phyloP scores from a whole-genome alignment of 1,140 invertebrate genomes.

The Gryon sp. region DNA sequence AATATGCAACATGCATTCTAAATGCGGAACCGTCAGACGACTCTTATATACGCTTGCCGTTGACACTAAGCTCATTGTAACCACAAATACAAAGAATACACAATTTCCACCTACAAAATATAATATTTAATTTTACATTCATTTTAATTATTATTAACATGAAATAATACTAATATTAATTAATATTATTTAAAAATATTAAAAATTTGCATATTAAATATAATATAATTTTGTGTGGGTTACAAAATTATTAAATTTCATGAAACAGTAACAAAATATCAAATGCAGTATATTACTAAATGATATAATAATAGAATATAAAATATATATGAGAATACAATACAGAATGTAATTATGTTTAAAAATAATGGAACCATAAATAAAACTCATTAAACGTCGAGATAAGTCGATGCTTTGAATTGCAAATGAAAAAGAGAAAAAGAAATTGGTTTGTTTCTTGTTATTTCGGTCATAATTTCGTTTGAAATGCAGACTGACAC shows the following conservation, averaged over 20 bases:
- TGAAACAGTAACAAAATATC: no score
- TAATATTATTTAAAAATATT: background rate
- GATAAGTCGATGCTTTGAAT: slow-evolving; percentile 7
- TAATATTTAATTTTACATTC: no score
- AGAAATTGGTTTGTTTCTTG: slow-evolving; percentile 53
- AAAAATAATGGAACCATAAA: no score
- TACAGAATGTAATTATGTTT: no score
- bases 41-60: slow-evolving; percentile 33
- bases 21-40: slow-evolving; percentile 54
- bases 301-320: no score
- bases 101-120: background rate
- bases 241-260: no score
- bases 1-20: slow-evolving; percentile 65
- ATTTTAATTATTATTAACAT: no score
- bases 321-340: no score
- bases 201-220: background rate
- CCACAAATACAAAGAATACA: background rate
- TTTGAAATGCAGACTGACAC: slow-evolving; percentile 74
- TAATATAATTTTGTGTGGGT: no score
- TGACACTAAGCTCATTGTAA: slow-evolving; percentile 53
- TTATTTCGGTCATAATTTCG: slow-evolving; percentile 65
- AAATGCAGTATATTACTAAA: no score
- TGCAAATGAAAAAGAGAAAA: slow-evolving; percentile 3
- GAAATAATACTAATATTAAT: no score
- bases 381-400: no score